Evolutionary conservation across 2,113 vertebrate species (phyloP).

Genomic region (Electrona antarctica): DNA sequence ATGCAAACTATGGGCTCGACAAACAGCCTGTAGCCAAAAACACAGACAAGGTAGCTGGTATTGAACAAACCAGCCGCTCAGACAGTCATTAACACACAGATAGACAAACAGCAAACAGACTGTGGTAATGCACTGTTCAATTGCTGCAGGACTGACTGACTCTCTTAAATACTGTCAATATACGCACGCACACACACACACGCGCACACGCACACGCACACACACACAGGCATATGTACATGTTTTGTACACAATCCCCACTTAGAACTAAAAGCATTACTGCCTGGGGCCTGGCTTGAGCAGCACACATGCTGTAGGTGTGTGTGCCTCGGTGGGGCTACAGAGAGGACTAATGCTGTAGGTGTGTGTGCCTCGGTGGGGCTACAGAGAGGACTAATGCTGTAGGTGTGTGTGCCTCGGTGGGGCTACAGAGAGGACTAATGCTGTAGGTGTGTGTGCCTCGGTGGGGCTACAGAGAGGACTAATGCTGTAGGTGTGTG

Average conservation of each 20-base stretch:
- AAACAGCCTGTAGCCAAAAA: slow-evolving; percentile 26
- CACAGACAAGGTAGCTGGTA: slow-evolving; percentile 51
- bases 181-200: not conserved
- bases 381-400: no score
- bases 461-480: no score
- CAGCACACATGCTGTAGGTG: slow-evolving; percentile 47
- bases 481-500: no score
- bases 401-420: no score
- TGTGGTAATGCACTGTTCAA: slow-evolving; percentile 27
- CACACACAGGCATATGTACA: slow-evolving; percentile 43
- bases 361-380: no score
- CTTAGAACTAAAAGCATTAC: slow-evolving; percentile 39
- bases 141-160: no score
- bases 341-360: no score
- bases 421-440: no score
- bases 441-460: no score
- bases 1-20: not conserved
- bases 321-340: slow-evolving; percentile 47
- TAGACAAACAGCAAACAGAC: slow-evolving; percentile 30
- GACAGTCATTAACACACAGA: slow-evolving; percentile 39
- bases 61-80: no score
- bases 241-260: slow-evolving; percentile 28
- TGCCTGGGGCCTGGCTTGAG: slow-evolving; percentile 47
- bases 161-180: no score
- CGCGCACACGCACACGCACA: not conserved